A percentile compares a stretch with the other conserved stretches of the same genome.
Conservation (phyloP, 1,140 invertebrate genomes). For the Drosophila sproati region DNA sequence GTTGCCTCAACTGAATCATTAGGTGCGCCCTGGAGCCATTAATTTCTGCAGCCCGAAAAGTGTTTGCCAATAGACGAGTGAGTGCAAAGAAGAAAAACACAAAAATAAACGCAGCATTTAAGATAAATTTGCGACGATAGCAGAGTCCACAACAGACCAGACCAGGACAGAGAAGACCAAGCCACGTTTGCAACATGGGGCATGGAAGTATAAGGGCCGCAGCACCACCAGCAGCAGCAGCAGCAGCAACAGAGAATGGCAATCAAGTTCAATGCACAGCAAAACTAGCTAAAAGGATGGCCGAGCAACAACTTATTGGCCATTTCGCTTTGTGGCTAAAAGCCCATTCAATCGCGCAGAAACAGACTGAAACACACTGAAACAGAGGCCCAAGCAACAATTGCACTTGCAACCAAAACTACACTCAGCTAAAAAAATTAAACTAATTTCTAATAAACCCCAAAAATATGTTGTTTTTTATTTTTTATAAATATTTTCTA, state of each 20-base stretch:
- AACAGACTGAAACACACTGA: not conserved
- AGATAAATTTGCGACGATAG: constrained; percentile 79
- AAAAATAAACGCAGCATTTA: constrained; percentile 76
- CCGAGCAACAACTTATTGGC: constrained; percentile 33
- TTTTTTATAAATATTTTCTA: no score
- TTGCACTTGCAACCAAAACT: constrained; percentile 9
- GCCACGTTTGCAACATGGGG: constrained; percentile 16
- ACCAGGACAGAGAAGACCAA: constrained; percentile 3
- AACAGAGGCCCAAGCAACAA: constrained; percentile 3
- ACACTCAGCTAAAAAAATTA: no score
- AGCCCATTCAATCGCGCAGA: constrained; percentile 33
- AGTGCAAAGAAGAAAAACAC: constrained; percentile 30
- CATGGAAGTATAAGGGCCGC: constrained; percentile 40
- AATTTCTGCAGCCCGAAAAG: constrained; percentile 71
- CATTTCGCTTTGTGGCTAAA: constrained; percentile 43
- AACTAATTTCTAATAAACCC: no score
- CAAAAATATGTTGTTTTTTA: no score
- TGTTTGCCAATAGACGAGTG: constrained; percentile 67
- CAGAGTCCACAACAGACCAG: constrained; percentile 17
- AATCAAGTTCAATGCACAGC: constrained; percentile 81
- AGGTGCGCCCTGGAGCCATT: constrained; percentile 74
- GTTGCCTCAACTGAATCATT: constrained; percentile 63
- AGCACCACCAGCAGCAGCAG: constrained; percentile 24
- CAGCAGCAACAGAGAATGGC: constrained; percentile 48
- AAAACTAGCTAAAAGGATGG: constrained; percentile 36